Evolutionary conservation across 35 echinoderm and acorn worm species (phyloP).

Genomic region (Strongylocentrotus purpuratus): DNA sequence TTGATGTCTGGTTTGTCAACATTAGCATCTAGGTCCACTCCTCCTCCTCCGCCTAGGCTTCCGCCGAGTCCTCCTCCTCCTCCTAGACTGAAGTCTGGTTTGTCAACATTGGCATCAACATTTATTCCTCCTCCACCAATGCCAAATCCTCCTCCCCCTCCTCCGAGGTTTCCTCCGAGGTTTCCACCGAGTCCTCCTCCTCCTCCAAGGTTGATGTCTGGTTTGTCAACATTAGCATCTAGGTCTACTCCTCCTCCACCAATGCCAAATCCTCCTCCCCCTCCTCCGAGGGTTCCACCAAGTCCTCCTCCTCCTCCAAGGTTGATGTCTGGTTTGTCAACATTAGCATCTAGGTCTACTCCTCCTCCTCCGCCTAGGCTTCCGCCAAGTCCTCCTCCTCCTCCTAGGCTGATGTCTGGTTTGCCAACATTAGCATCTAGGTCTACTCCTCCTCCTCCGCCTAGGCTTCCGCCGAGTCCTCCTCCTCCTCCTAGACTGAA

Average conservation of each 20-base stretch:
- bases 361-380: not conserved
- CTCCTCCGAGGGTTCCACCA: too few relatives aligned
- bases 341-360: not conserved
- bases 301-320: not conserved
- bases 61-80: slow-evolving; percentile 42
- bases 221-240: slow-evolving; percentile 57
- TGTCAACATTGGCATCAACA: not conserved
- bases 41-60: slow-evolving; percentile 25
- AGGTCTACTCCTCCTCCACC: not conserved
- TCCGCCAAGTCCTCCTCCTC: too few relatives aligned
- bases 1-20: not conserved
- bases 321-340: slow-evolving; percentile 23
- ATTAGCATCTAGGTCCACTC: not conserved
- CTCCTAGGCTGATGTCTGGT: not conserved
- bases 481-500: not conserved
- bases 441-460: not conserved
- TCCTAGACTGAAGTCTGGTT: not conserved
- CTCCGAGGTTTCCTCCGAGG: too few relatives aligned
- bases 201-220: slow-evolving; percentile 37
- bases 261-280: too few relatives aligned
- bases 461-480: too few relatives aligned
- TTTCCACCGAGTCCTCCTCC: not conserved
- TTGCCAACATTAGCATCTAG: slow-evolving; percentile 25
- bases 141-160: too few relatives aligned
- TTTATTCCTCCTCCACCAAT: not conserved